Evolutionary conservation across 2,888 invertebrate genomes (phyloP), one percentile per base, ranked within the genome.

Genomic region (Patella depressa): DNA sequence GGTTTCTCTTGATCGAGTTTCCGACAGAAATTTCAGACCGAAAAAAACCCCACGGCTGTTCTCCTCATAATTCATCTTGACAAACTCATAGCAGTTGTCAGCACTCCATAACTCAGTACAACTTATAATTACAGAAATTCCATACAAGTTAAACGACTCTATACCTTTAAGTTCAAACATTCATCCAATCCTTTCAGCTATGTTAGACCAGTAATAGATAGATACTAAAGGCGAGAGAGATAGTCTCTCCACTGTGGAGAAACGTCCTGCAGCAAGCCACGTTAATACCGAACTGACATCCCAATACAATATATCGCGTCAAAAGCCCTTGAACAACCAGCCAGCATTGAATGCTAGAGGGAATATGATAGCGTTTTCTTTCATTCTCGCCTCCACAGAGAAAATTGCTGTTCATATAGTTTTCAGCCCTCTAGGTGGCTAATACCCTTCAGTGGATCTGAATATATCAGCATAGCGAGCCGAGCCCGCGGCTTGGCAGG

Each of bases 391-490:
- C 73, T 45, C 73, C 72, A 73, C 76, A 69, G 76, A 45, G 76
- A 76, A 76, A 76, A 76, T 76, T 76, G 76, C 76, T 76, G 76
- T 72, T 76, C 76, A 72, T 72, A 53, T 72, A 53, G 59, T n/a
- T 45, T 53, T 54, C 34, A 29, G 54, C 73, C 72, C 65, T 57
- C 65, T 65, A 53, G 72, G 54, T 69, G 69, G 14, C 19, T 59
- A 54, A n/a, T 71, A 29, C 65, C 53, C 72, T 65, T 53, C 53
- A 65, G 9, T 59, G 65, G 29, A 17, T 15, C 71, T 53, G 72
- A 69, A 69, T 59, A 54, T 53, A 11, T 19, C 53, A 24, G 59
- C 24, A 54, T 29, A 34, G 53, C 45, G 55, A 54, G 65, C 15
- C 72, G 65, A 53, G 24, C 17, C 73, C 45, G n/a, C 74, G 54